Evolutionary conservation across 1,140 invertebrate genomes (phyloP), one percentile per base, ranked within the genome.

Genomic region (Ceratosolen fusciceps): DNA sequence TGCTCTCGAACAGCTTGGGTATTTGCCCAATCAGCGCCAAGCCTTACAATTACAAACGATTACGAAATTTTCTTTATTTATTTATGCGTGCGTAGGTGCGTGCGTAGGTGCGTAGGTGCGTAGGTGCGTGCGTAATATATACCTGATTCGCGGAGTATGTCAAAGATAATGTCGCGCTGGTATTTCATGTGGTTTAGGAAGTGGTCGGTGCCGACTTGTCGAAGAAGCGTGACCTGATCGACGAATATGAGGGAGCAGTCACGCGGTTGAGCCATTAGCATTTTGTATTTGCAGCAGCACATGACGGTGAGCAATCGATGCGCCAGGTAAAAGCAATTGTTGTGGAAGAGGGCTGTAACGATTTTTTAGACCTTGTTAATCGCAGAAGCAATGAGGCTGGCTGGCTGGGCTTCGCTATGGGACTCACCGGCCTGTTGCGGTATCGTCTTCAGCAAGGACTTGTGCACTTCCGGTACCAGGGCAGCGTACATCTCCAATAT

Each of bases 301-400:
- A 92, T 93, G 71, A 94, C 87, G 10, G 91, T 93, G 68, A 93
- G 91, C 39, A 96, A 87, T 83, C 94, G 93, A 89, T 97, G 95
- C 0, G 94, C 93, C 1, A 98, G 91, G 86, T 95, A 98, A 93
- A 96, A 94, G 84, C 96, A 98, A 88, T 98, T 98, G 89, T 98
- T 99, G 88, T 97, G 95, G 84, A 97, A 96, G 26, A 98, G 83
- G n/a, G 96, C 97, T 95, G 91, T 79, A 52, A 56, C 37, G 85
- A 84, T 82, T 67, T 82, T 76, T n/a, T n/a, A n/a, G n/a, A n/a
- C n/a, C n/a, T n/a, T n/a, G n/a, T n/a, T n/a, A n/a, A n/a, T n/a
- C n/a, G n/a, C n/a, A n/a, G n/a, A n/a, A n/a, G n/a, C n/a, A n/a
- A n/a, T n/a, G n/a, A n/a, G n/a, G n/a, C n/a, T n/a, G n/a, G n/a